phyloP scores from a whole-genome alignment of 1,140 invertebrate genomes.

The Pseudomyrmex sp. region DNA sequence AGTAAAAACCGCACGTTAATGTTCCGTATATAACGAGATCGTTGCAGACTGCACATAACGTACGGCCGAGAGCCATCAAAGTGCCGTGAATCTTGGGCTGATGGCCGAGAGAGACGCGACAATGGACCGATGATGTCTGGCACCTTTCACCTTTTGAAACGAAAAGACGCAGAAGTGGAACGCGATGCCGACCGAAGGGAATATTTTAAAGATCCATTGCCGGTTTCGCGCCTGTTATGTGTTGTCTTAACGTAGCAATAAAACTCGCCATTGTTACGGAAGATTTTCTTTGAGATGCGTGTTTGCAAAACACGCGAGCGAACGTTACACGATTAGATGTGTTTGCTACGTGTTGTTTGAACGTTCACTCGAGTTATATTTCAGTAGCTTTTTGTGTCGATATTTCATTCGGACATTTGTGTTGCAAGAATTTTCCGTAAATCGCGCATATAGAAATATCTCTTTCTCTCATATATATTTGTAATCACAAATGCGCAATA shows the following conservation, averaged over 20 bases:
- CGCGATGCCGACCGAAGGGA: background rate
- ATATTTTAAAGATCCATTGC: too few relatives aligned
- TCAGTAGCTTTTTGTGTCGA: too few relatives aligned
- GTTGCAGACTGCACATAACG: slow-evolving; percentile 20
- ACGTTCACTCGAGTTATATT: too few relatives aligned
- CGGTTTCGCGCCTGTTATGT: background rate
- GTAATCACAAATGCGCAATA: background rate
- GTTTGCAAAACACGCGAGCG: too few relatives aligned
- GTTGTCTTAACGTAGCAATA: too few relatives aligned
- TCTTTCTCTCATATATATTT: background rate
- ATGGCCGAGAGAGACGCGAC: background rate
- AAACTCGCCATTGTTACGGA: too few relatives aligned
- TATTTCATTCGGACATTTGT: too few relatives aligned
- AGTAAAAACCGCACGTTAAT: slow-evolving; percentile 12
- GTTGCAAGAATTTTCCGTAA: too few relatives aligned
- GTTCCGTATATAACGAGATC: slow-evolving; percentile 38
- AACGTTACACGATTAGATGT: too few relatives aligned
- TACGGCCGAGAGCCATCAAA: slow-evolving; percentile 6
- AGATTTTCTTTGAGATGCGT: too few relatives aligned
- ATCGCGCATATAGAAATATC: background rate
- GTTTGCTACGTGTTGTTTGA: too few relatives aligned
- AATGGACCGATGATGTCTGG: background rate
- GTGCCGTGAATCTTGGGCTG: slow-evolving; percentile 26
- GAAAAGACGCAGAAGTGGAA: background rate
- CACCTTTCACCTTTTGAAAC: background rate